These are phyloP conservation scores for Aculops lycopersici DNA, from an alignment of 1,140 invertebrate genomes.

Conservation along the genomic window DNA sequence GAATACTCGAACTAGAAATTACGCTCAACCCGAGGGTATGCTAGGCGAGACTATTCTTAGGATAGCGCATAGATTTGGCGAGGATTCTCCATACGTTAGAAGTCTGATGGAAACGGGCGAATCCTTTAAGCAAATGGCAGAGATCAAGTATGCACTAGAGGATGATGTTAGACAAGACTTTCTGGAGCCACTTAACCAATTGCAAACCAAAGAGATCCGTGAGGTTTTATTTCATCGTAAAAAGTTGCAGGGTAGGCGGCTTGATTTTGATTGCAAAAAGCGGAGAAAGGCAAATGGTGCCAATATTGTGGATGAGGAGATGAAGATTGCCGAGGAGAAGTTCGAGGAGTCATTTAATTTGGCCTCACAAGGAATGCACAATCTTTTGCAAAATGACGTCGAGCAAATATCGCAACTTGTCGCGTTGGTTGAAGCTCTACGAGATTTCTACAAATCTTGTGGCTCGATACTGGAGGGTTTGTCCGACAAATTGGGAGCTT, in stretches of 20 bases:
- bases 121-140: constrained; percentile 82
- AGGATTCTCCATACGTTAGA: constrained; percentile 44
- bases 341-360: constrained; percentile 87
- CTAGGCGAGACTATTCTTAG: constrained; percentile 81
- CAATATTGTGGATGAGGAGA: constrained; percentile 81
- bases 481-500: background rate
- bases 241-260: constrained; percentile 74
- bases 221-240: constrained; percentile 98
- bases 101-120: constrained; percentile 79
- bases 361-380: constrained; percentile 92
- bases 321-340: constrained; percentile 83
- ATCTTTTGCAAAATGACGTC: constrained; percentile 83
- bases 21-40: constrained; percentile 89
- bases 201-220: constrained; percentile 91
- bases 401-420: constrained; percentile 85
- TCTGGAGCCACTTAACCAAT: constrained; percentile 75
- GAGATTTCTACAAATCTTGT: constrained; percentile 86
- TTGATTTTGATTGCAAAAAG: constrained; percentile 96
- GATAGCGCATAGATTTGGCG: constrained; percentile 78
- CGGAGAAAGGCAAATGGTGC: constrained; percentile 73
- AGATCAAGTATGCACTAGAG: constrained; percentile 91
- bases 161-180: constrained; percentile 99
- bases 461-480: constrained; percentile 52
- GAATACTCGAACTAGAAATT: constrained; percentile 30
- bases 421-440: constrained; percentile 65